Evolutionary conservation across 1,140 invertebrate species (phyloP), one percentile per base, ranked within the genome.

Genomic region (Proctacanthus coquilletti): DNA sequence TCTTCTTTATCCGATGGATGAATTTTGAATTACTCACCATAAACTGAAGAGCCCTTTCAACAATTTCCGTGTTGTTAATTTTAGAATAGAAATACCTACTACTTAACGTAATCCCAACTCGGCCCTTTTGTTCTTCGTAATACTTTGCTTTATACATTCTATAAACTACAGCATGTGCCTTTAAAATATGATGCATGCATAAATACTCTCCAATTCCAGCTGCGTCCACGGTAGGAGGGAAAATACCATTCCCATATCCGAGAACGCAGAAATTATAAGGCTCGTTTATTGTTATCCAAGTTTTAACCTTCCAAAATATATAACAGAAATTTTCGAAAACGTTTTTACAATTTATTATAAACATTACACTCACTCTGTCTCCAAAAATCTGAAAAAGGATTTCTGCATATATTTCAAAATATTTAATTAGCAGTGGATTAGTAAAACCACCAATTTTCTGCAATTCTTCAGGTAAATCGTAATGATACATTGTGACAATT

Each of bases 371-470:
- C n/a, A 61, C 56, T 42, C 63, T 51, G 41, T 66, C 62, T 5
- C 68, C 70, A 33, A 68, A 67, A 14, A 61, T 53, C 9, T 51
- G 38, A 39, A 60, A 72, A 1, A 63, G 48, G 6, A 70, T 46
- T 44, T 61, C 56, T 0, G 69, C 67, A 42, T 68, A 74, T 41
- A 69, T 63, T 20, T 53, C 49, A 43, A 75, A 75, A 41, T 64
- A 66, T 13, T 68, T 52, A 1, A 61, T 47, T 13, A 70, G 63
- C 2, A 57, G 33, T 2, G 55, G 45, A 44, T 71, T 73, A 1
- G 61, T 42, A 66, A 72, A 74, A 1, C 70, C 71, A 9, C 75
- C 76, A 10, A 72, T 48, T 3, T 71, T 64, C 60, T 73, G 64
- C 2, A 75, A 47, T 3, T 57, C 27, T 37, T 67, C 63, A 0